These are phyloP conservation scores for Phymastichus coffea DNA, from an alignment of 1,140 invertebrate species.

Conservation along the genomic window DNA sequence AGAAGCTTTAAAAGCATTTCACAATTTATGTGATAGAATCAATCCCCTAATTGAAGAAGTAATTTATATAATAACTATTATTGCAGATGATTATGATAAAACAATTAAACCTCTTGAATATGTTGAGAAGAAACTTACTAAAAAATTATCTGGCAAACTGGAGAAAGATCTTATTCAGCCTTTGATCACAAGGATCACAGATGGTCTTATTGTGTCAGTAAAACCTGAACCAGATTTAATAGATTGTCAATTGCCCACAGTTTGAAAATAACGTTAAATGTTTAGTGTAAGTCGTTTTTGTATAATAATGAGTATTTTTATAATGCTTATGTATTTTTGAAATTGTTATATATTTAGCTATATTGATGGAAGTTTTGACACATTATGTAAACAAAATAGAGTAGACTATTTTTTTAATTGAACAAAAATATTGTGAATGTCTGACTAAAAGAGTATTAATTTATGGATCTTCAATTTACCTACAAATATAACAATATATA, in stretches of 20 bases:
- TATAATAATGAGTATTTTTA: neutral
- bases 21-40: constrained; percentile 45
- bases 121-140: constrained; percentile 36
- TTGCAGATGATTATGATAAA: constrained; percentile 31
- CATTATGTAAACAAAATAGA: too few species aligned
- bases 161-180: constrained; percentile 39
- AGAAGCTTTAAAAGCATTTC: constrained; percentile 41
- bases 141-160: constrained; percentile 38
- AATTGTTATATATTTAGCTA: neutral
- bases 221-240: constrained; percentile 36
- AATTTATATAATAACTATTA: constrained; percentile 44
- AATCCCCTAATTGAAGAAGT: constrained; percentile 40
- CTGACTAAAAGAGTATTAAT: too few species aligned
- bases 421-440: too few species aligned
- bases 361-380: neutral
- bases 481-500: too few species aligned
- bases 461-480: too few species aligned
- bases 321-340: neutral
- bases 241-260: constrained; percentile 14
- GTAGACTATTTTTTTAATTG: neutral
- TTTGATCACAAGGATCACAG: constrained; percentile 46
- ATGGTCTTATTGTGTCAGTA: constrained; percentile 39
- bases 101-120: constrained; percentile 27
- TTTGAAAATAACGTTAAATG: neutral
- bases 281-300: neutral